Evolutionary conservation across 53 echinoderm and acorn worm genomes (phyloP), one percentile per base, ranked within the genome.

Genomic region (Holothuria scabra): DNA sequence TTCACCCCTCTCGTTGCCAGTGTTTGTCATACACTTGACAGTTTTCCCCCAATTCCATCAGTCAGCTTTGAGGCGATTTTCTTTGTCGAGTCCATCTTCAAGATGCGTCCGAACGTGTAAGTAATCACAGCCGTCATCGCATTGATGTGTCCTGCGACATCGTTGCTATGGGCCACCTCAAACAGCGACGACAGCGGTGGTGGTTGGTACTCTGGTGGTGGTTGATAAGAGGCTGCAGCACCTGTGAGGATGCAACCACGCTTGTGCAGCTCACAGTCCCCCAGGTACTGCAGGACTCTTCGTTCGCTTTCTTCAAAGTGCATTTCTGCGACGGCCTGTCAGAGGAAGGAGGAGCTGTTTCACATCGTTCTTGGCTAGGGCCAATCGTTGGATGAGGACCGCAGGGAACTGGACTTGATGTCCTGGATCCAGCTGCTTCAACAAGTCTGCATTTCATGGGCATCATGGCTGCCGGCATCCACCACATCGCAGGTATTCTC

Each of bases 281-380:
- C 57, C 5, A 90, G 29, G 41, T 90, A 85, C 23, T 85, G 21
- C 1, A 85, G 24, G 1, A 86, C 83, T 21, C 59, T 86, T 29
- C 59, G 21, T 22, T 74, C 91, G 87, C 87, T 87, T 37, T 87
- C 91, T 67, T 90, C 91, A 67, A 83, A 83, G 79, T 86, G 86
- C 8, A 87, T 33, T 30, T 90, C 90, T 4, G 85, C 62, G 25
- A 90, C n/a, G 18, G 86, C 90, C 66, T 81, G 32, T 32, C 76
- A 74, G 18, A 66, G 72, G 32, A 86, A 90, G 76, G 76, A 86
- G 60, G 86, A 62, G 60, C 83, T 90, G 44, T 90, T 90, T 2
- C 90, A 83, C 68, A 46, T 74, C 0, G 74, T 86, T 20, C 86
- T 0, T 5, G 90, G 86, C 66, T 86, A 86, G 74, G 29, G 83